Percentiles rank a stretch among this genome's conserved stretches.
Conservation (phyloP, 2,113 vertebrate species). For the Climacteris rufus region DNA sequence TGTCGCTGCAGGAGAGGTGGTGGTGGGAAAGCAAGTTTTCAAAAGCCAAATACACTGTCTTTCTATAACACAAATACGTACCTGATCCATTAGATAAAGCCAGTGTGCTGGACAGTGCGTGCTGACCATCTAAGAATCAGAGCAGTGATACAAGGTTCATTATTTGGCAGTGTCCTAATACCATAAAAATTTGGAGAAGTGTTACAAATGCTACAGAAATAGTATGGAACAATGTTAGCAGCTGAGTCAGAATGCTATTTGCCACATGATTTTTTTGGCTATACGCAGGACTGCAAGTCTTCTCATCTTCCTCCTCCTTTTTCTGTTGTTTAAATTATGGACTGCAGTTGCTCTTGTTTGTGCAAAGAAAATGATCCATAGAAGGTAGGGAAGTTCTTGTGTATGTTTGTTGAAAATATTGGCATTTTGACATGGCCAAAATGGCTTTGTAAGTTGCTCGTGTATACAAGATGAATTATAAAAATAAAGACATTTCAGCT, state of each 20-base stretch:
- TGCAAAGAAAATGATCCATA: constrained; percentile 34
- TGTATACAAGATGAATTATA: neutral
- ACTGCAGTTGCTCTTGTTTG: constrained; percentile 45
- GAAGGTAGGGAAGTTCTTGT: constrained; percentile 13
- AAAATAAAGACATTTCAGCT: neutral
- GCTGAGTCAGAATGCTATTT: constrained; percentile 54
- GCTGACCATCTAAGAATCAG: neutral
- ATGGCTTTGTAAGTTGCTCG: neutral
- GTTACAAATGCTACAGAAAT: constrained; percentile 57
- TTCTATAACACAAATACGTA: neutral
- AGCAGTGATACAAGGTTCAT: neutral
- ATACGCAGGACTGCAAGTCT: neutral
- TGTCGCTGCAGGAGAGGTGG: neutral
- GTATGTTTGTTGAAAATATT: constrained; percentile 18
- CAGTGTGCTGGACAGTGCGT: neutral
- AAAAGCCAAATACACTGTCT: neutral
- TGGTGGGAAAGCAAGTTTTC: neutral
- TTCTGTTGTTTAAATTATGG: constrained; percentile 38
- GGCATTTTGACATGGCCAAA: constrained; percentile 8
- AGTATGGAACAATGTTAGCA: constrained; percentile 19
- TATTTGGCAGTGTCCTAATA: constrained; percentile 9
- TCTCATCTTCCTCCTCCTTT: constrained; percentile 27
- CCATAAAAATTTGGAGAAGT: constrained; percentile 24
- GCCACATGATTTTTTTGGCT: constrained; percentile 25
- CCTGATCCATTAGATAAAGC: neutral